phyloP scores from a whole-genome alignment of 2,888 invertebrate genomes.

The Apodemia mormo region DNA sequence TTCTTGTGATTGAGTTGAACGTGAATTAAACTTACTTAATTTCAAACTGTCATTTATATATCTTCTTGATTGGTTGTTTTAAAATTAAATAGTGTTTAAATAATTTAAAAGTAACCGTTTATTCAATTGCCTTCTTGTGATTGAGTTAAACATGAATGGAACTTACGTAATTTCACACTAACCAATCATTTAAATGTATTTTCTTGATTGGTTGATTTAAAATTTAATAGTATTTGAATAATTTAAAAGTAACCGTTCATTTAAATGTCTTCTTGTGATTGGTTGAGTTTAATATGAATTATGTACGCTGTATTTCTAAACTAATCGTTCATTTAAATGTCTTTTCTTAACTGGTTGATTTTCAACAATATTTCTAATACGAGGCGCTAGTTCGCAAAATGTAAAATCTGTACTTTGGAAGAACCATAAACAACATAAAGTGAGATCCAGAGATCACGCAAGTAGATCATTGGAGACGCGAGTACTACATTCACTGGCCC shows the following conservation, averaged over 20 bases:
- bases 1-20: too few relatives aligned
- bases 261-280: background rate
- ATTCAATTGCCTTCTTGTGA: too few relatives aligned
- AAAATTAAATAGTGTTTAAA: too few relatives aligned
- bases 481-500: constrained; percentile 73
- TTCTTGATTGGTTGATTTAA: background rate
- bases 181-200: background rate
- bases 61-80: too few relatives aligned
- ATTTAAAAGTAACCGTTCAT: background rate
- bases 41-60: too few relatives aligned
- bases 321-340: background rate
- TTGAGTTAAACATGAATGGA: too few relatives aligned
- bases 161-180: too few relatives aligned
- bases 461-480: constrained; percentile 57
- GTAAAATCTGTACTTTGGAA: constrained; percentile 15
- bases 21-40: too few relatives aligned
- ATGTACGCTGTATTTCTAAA: background rate
- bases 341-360: background rate
- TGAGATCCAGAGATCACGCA: constrained; percentile 45
- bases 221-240: background rate
- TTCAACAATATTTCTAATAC: background rate
- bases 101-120: too few relatives aligned
- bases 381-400: constrained; percentile 16
- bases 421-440: constrained; percentile 21
- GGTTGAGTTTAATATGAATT: background rate